Evolutionary conservation across 1,140 invertebrate genomes (phyloP), one percentile per base, ranked within the genome.

Genomic region (Carposina sasakii): DNA sequence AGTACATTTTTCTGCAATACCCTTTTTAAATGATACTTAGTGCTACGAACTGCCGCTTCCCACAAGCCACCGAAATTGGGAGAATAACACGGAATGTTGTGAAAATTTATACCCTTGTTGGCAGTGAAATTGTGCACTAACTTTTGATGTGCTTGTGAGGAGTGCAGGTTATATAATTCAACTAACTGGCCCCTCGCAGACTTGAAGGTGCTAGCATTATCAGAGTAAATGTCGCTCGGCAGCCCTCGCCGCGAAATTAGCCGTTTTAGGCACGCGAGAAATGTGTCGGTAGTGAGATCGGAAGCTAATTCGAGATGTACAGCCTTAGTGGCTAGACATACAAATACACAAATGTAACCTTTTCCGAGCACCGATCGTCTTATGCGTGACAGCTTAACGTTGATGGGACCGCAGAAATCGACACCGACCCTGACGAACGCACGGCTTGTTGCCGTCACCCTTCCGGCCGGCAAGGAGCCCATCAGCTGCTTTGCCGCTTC

Each of bases 31-130:
- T 64, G 60, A 42, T 62, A 53, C 48, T 74, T 65, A 6, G 66
- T 53, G 10, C 48, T 51, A 28, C 69, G 59, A 8, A 77, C 57
- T 2, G 45, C 37, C 34, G 60, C 42, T 55, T 39, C 71, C 66
- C 31, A 66, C 54, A 48, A 17, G 9, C 16, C 16, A 42, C 20
- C 39, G 24, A 42, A 42, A 1, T 13, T n/a, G 13, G 39, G 39
- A 5, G 39, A 42, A 22, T 42, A 42, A 23, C 20, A 15, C 2
- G 39, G 39, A 42, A 42, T 42, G 23, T 23, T 23, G 13, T 42
- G 20, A 17, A 42, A 42, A 12, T 4, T 26, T 23, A 42, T 42
- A 12, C 22, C 19, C 12, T 20, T 20, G 5, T 42, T 21, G 2
- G 39, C 22, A 2, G 39, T n/a, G 24, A 23, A 42, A 23, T 42